Evolutionary conservation across 2,113 vertebrate genomes (phyloP).

Genomic region (Alces alces): DNA sequence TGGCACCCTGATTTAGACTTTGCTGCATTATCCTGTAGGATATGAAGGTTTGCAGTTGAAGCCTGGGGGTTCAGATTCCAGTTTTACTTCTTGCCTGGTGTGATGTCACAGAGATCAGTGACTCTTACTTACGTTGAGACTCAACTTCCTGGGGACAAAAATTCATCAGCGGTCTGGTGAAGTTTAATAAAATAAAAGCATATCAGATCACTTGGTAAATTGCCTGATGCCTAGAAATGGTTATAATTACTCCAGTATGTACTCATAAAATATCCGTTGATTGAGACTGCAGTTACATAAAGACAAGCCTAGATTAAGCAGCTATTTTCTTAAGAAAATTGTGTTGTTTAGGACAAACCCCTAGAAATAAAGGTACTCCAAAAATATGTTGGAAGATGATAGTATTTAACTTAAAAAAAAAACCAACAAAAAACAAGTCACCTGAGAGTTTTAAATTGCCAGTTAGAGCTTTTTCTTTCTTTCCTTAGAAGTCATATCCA

Average conservation of each 20-base stretch:
- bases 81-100: not conserved
- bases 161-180: not conserved
- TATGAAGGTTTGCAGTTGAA: not conserved
- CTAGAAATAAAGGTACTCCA: not conserved
- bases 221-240: not conserved
- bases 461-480: not conserved
- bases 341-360: not conserved
- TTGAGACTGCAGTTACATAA: not conserved
- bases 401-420: not conserved
- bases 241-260: not conserved
- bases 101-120: not conserved
- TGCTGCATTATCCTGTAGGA: not conserved
- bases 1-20: not conserved
- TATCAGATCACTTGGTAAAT: not conserved
- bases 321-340: slow-evolving; percentile 4
- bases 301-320: not conserved
- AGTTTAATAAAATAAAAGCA: not conserved
- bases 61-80: not conserved
- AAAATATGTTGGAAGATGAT: not conserved
- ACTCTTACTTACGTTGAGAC: not conserved
- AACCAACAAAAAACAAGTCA: not conserved
- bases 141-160: not conserved
- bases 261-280: not conserved
- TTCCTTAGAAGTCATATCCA: not conserved
- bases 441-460: not conserved